phyloP scores from a whole-genome alignment of 2,797 vertebrate species.

The Chiroxiphia lanceolata region DNA sequence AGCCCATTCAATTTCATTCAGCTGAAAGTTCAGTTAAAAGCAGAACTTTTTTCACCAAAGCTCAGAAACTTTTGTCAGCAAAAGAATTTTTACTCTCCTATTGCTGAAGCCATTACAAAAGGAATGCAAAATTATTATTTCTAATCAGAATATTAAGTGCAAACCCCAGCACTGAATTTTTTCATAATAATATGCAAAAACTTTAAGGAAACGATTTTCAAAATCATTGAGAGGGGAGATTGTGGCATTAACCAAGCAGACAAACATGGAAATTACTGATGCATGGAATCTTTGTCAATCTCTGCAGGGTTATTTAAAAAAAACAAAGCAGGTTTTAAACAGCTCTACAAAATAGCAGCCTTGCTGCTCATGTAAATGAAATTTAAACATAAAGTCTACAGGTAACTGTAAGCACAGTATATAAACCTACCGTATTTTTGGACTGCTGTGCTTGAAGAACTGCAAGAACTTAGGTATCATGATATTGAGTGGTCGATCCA shows the following conservation, averaged over 20 bases:
- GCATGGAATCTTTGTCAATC: not conserved
- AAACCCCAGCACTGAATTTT: not conserved
- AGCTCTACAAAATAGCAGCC: not conserved
- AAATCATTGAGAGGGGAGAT: not conserved
- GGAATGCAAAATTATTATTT: not conserved
- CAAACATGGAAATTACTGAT: not conserved
- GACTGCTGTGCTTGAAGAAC: constrained; percentile 97
- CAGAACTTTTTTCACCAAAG: not conserved
- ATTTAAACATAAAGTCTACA: not conserved
- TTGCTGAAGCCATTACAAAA: not conserved
- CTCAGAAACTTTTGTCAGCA: not conserved
- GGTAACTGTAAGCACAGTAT: not conserved
- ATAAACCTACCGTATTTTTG: constrained; percentile 89
- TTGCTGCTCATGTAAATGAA: not conserved
- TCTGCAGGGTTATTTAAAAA: not conserved
- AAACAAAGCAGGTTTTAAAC: not conserved
- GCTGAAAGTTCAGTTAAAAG: not conserved
- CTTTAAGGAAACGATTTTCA: not conserved
- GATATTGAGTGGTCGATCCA: constrained; percentile 95
- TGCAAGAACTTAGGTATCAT: constrained; percentile 99
- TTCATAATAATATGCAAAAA: not conserved
- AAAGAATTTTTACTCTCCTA: not conserved
- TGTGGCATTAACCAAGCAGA: not conserved
- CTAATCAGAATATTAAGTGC: not conserved
- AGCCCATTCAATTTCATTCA: not conserved